Base-by-base conservation (phyloP, 2,113 vertebrate genomes). In the Dissostichus mawsoni region DNA sequence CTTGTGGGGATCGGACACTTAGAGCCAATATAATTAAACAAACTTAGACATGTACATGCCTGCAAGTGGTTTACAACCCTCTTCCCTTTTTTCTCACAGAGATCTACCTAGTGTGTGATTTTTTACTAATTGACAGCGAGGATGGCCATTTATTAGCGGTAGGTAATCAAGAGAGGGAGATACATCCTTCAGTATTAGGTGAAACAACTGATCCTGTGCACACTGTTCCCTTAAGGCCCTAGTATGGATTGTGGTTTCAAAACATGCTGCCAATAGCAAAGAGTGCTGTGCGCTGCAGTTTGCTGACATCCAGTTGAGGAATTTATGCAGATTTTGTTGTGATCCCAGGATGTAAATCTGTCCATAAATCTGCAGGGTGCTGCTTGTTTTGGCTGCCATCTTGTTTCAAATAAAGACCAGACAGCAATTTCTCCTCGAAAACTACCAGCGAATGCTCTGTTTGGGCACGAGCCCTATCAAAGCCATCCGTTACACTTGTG, bases 241-340 rank as follows among this genome's bases (percentile, higher is more conserved):
- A 6, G 55, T 80, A 69, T 62, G 50, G 63, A 84, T 69, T 36
- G 74, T 45, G 25, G 41, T 79, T 73, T 81, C 3, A 13, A 67
- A 81, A 84, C 67, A 67, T 23, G 59, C 80, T 81, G 78, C 84
- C 75, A 62, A 81, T 63, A 73, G 63, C 56, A 36, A 69, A 77
- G 33, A 85, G 62, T 51, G 85, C 76, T 79, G 76, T 5, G 58
- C 33, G 2, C 71, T 83, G 87, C 85, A 87, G n/a, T 84, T 84
- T 83, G 11, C 74, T 77, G 86, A 85, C 78, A 81, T 66, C 74
- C 59, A 67, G 50, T 72, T 73, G 65, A 87, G 62, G 47, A 83
- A 83, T 88, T 90, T 84, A 84, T 88, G 66, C 78, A 66, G 83
- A 74, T 82, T 85, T 80, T 87, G 83, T 82, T 89, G 84, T 81